A percentile compares a stretch with the other conserved stretches of the same genome.
Evolutionary conservation across 2,888 invertebrate species (phyloP).

Genomic region (Pristionchus maxplancki): DNA sequence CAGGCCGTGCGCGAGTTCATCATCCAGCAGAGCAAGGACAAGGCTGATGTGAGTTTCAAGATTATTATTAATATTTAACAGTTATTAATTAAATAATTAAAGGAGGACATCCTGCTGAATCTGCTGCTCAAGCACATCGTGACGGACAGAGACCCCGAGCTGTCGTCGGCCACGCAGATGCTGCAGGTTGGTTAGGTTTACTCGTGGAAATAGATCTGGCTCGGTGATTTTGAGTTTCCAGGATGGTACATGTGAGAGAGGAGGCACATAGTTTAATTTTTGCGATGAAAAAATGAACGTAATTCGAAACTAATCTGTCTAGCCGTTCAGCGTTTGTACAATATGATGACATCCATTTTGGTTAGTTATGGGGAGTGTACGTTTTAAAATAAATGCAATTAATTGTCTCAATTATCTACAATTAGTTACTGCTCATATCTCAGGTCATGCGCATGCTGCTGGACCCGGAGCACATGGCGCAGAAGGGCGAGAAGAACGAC

Average conservation of each 20-base stretch:
- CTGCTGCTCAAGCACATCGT: conserved; percentile 99
- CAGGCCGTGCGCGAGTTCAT: conserved; percentile 97
- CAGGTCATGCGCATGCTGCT: conserved; percentile 71
- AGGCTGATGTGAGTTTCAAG: conserved; percentile 54
- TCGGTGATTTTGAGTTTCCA: too few species aligned
- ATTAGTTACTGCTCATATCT: too few species aligned
- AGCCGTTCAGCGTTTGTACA: too few species aligned
- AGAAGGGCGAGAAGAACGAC: conserved; percentile 96
- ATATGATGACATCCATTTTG: too few species aligned
- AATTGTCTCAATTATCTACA: too few species aligned
- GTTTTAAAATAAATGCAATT: too few species aligned
- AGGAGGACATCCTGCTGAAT: conserved; percentile 92
- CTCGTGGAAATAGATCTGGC: too few species aligned
- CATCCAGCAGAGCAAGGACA: conserved; percentile 89
- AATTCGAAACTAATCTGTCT: too few species aligned
- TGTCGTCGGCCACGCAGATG: conserved; percentile 94
- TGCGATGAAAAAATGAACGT: too few species aligned
- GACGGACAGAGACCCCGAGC: conserved; percentile 91
- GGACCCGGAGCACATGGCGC: conserved; percentile 75
- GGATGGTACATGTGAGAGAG: too few species aligned
- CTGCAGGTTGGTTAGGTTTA: conserved; percentile 86
- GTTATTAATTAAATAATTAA: conserved; percentile 62
- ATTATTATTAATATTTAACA: not conserved
- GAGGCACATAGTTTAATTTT: too few species aligned
- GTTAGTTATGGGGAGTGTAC: too few species aligned